Base-by-base conservation (phyloP, 2,113 vertebrate genomes). In the Osmerus mordax region DNA sequence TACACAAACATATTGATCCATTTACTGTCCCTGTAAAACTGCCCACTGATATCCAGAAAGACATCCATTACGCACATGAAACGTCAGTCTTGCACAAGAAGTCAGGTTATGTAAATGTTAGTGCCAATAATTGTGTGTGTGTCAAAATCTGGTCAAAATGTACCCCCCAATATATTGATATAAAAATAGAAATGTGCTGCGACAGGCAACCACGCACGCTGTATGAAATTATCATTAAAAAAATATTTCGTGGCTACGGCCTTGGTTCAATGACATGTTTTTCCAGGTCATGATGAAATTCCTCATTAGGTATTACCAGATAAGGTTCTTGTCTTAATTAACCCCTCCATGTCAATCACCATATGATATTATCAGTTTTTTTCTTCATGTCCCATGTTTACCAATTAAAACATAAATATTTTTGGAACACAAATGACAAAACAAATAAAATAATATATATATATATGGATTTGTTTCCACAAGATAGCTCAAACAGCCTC, bases 1-100 rank as follows among this genome's bases (percentile, higher is more conserved):
- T 73, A 25, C 67, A 63, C 47, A 73, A 53, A 55, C 59, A 18
- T 71, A 87, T 87, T 73, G 86, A 87, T 81, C 76, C 59, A 71
- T 83, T 78, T 78, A 70, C 76, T 75, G 65, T 67, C 72, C 68
- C 64, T 29, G 67, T 51, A 73, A 76, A 83, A 78, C 73, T 75
- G 51, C 68, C 67, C 60, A 51, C 41, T 71, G 21, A 69, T 32
- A 23, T 70, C 75, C 79, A 79, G 69, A 73, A 66, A 76, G 71
- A 75, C 61, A 69, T 59, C 55, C 19, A 61, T 78, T 77, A 84
- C 74, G 77, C 70, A 84, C 23, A 68, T 25, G 32, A 15, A 16
- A 64, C 29, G 15, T 64, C 29, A 32, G 62, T 4, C 32, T 36
- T 7, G 4, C 19, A 18, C 8, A n/a, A n/a, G 61, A 47, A 5